Conservation (phyloP, 2,888 invertebrate species). For the Meliscaeva auricollis region DNA sequence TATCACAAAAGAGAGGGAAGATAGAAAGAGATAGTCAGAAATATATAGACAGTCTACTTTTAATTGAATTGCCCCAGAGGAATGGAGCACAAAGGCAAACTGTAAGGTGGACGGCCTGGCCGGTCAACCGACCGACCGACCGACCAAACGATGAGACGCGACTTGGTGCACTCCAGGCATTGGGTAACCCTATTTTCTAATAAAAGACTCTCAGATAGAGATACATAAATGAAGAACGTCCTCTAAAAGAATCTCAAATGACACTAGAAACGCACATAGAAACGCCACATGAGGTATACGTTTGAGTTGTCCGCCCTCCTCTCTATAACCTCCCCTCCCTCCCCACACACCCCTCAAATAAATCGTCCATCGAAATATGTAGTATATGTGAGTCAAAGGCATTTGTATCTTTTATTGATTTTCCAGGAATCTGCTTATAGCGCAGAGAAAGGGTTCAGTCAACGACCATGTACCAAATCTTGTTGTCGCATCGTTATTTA, state of each 20-base stretch:
- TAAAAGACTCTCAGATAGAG: slow-evolving; percentile 1
- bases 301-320: neutral
- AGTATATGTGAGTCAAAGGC: neutral
- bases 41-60: slow-evolving; percentile 32
- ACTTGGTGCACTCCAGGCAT: neutral
- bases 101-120: neutral
- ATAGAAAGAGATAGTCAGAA: slow-evolving; percentile 2
- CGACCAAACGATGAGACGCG: neutral
- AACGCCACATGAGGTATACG: neutral
- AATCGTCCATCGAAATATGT: neutral
- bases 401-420: slow-evolving; percentile 45
- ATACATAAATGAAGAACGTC: slow-evolving; percentile 19
- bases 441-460: slow-evolving; percentile 44
- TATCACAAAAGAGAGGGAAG: slow-evolving; percentile 8
- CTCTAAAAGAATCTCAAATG: slow-evolving; percentile 50
- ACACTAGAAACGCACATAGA: slow-evolving; percentile 32
- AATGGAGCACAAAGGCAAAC: slow-evolving; percentile 5
- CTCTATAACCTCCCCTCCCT: too few species aligned
- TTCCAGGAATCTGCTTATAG: slow-evolving; percentile 34
- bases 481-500: slow-evolving; percentile 40
- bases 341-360: neutral
- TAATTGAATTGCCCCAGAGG: slow-evolving; percentile 63
- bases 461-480: slow-evolving; percentile 51
- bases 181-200: slow-evolving; percentile 40
- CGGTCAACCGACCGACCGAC: neutral